Evolutionary conservation across 2,888 invertebrate genomes (phyloP).

Genomic region (Drosophila austrosaltans): DNA sequence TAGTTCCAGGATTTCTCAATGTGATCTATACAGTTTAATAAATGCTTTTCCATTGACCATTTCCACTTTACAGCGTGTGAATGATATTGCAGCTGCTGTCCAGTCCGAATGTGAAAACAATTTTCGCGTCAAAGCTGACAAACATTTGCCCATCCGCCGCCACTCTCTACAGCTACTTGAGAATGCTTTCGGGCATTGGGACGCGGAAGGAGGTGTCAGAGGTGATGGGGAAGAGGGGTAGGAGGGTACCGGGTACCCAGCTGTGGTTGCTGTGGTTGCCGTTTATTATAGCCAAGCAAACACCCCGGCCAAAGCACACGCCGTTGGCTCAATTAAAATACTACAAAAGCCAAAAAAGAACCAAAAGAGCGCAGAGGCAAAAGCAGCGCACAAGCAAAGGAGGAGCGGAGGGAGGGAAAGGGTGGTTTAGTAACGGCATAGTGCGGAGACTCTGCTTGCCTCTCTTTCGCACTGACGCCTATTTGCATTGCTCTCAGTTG

Average conservation of each 20-base stretch:
- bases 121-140: neutral
- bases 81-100: neutral
- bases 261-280: conserved; percentile 24
- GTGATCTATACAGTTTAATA: too few relatives aligned
- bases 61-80: neutral
- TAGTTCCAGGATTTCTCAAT: too few relatives aligned
- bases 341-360: conserved; percentile 50
- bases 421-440: conserved; percentile 16
- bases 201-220: neutral
- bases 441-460: conserved; percentile 11
- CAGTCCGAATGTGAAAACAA: neutral
- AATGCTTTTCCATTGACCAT: too few relatives aligned
- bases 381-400: neutral
- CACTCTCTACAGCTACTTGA: conserved; percentile 7
- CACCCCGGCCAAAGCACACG: conserved; percentile 37
- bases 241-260: neutral
- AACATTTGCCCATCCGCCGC: conserved; percentile 14
- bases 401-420: neutral
- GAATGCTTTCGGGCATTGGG: neutral
- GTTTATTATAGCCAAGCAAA: conserved; percentile 44
- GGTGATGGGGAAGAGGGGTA: neutral
- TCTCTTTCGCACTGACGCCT: conserved; percentile 5
- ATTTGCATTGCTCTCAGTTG: conserved; percentile 43
- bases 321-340: conserved; percentile 53
- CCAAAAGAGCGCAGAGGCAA: conserved; percentile 11